Evolutionary conservation across 2,888 invertebrate species (phyloP).

Genomic region (Pollenia angustigena): DNA sequence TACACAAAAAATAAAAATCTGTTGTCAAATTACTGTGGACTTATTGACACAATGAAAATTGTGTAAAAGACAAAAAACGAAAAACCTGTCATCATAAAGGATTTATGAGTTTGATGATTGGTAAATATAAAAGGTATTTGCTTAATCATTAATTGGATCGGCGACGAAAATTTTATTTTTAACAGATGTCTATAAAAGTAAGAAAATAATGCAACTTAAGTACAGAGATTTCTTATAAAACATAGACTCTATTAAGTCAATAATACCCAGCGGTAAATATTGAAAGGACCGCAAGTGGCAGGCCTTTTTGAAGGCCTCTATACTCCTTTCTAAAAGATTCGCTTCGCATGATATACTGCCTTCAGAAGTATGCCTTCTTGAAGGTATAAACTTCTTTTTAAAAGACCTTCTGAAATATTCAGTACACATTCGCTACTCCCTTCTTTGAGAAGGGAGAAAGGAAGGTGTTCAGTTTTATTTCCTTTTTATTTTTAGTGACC

Average conservation of each 20-base stretch:
- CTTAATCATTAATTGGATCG: slow-evolving; percentile 46
- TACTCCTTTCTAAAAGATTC: no score
- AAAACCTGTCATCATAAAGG: slow-evolving; percentile 55
- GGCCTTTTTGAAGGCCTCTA: no score
- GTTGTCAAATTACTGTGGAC: slow-evolving; percentile 49
- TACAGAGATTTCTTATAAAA: neutral
- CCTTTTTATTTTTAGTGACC: no score
- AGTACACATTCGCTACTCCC: no score
- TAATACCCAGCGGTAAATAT: no score
- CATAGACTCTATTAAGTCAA: neutral
- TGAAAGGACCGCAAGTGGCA: no score
- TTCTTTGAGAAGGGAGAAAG: no score
- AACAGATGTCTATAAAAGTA: neutral
- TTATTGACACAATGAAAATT: slow-evolving; percentile 7
- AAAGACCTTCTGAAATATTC: no score
- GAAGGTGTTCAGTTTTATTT: no score
- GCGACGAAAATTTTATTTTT: neutral
- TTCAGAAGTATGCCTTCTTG: no score
- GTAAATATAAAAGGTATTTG: slow-evolving; percentile 48
- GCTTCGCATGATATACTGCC: no score
- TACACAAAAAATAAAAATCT: slow-evolving; percentile 25
- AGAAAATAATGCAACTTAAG: neutral
- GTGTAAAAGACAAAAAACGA: neutral
- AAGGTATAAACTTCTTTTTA: no score
- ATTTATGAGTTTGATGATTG: slow-evolving; percentile 51